Conservation (phyloP, 2,797 vertebrate genomes). For the Enteromius unitaeniatus region DNA sequence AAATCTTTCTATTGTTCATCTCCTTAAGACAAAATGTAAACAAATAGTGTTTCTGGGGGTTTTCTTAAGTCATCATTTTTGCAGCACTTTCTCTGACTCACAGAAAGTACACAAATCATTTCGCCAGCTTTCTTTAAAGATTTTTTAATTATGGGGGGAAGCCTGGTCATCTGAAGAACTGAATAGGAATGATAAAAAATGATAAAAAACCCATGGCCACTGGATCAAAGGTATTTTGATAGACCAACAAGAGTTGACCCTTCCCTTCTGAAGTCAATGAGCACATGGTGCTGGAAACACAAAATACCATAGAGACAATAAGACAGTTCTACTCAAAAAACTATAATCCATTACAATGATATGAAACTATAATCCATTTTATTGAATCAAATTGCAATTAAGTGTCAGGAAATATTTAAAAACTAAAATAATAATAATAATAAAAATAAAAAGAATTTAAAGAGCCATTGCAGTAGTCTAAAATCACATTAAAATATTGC, state of each 20-base stretch:
- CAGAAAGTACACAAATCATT: background rate
- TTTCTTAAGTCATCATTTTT: conserved; percentile 18
- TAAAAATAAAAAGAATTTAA: background rate
- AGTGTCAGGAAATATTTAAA: background rate
- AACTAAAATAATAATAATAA: too few relatives aligned
- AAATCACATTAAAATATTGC: background rate
- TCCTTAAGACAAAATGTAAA: background rate
- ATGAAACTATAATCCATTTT: too few relatives aligned
- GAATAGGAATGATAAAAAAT: background rate
- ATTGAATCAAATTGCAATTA: background rate
- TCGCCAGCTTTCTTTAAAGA: background rate
- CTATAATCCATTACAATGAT: too few relatives aligned
- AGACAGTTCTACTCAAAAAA: background rate
- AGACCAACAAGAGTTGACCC: conserved; percentile 27
- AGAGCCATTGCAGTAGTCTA: background rate
- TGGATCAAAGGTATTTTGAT: background rate
- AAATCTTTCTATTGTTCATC: background rate
- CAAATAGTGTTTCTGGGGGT: background rate
- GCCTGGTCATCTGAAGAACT: conserved; percentile 25
- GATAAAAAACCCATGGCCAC: conserved; percentile 30
- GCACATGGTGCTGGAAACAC: background rate
- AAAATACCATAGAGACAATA: background rate
- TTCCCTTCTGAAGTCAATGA: background rate
- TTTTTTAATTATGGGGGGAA: conserved; percentile 4
- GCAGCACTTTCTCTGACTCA: conserved; percentile 15